Evolutionary conservation across 2,113 vertebrate genomes (phyloP).

Genomic region (Pantherophis guttatus): DNA sequence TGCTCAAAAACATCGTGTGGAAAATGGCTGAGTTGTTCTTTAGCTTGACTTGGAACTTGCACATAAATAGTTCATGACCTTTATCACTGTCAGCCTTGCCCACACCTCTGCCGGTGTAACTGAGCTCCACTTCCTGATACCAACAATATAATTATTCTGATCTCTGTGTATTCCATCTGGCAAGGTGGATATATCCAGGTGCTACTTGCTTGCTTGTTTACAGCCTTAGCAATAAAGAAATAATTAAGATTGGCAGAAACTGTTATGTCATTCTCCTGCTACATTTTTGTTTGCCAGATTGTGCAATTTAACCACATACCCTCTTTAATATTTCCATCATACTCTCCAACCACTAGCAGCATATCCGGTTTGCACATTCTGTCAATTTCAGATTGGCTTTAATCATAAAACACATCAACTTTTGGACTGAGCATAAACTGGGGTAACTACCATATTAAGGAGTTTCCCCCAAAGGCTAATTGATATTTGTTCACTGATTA

Average conservation of each 20-base stretch:
- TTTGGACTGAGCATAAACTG: background rate
- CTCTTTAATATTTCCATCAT: background rate
- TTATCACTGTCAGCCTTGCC: background rate
- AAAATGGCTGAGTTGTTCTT: background rate
- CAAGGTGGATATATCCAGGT: background rate
- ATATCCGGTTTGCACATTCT: background rate
- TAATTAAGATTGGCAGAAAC: background rate
- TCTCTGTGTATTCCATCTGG: background rate
- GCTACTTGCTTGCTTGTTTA: background rate
- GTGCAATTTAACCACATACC: background rate
- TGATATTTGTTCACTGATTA: background rate
- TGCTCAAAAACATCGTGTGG: background rate
- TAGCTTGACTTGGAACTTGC: background rate
- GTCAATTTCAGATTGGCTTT: background rate
- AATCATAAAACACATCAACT: background rate
- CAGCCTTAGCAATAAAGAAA: background rate
- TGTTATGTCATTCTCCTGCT: background rate
- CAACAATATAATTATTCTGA: background rate
- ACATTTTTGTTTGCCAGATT: background rate
- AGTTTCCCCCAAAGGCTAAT: background rate
- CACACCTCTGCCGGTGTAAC: background rate
- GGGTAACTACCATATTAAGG: background rate
- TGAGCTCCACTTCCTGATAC: background rate
- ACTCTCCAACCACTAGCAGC: background rate
- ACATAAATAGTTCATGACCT: background rate